Conservation (phyloP, 2,797 vertebrate genomes). For the Salarias fasciatus region DNA sequence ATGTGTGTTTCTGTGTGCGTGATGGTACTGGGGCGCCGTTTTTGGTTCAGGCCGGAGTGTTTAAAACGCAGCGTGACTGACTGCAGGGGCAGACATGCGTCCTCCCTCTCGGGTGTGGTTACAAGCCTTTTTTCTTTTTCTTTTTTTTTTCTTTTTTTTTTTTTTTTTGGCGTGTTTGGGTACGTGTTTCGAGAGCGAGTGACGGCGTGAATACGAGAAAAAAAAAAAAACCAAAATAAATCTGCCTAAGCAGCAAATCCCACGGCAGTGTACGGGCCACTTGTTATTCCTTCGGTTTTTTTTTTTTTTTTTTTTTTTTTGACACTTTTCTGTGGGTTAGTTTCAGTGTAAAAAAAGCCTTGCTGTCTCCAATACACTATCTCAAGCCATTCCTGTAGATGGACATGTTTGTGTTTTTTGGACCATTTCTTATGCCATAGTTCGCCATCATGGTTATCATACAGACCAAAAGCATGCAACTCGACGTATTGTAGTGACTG, state of each 20-base stretch:
- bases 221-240: conserved; percentile 86
- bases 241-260: conserved; percentile 73
- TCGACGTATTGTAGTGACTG: conserved; percentile 77
- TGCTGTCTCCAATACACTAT: conserved; percentile 74
- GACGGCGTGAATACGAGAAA: conserved; percentile 74
- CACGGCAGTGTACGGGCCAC: conserved; percentile 72
- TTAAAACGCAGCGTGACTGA: conserved; percentile 72
- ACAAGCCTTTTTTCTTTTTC: conserved; percentile 85
- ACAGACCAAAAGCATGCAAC: conserved; percentile 83
- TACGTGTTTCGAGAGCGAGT: conserved; percentile 49
- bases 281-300: conserved; percentile 50
- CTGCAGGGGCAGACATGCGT: conserved; percentile 69
- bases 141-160: too few species aligned
- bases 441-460: conserved; percentile 77
- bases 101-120: conserved; percentile 80
- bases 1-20: conserved; percentile 41
- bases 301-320: conserved; percentile 22
- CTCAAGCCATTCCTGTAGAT: conserved; percentile 78
- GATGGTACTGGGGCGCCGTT: conserved; percentile 71
- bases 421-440: conserved; percentile 81
- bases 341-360: conserved; percentile 73
- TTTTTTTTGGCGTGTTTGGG: conserved; percentile 38
- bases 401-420: conserved; percentile 75
- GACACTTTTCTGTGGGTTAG: conserved; percentile 68
- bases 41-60: conserved; percentile 69